Percentiles rank a stretch among this genome's conserved stretches.
These are phyloP conservation scores for Engystomops pustulosus DNA, from an alignment of 2,113 vertebrate genomes.

Conservation along the genomic window DNA sequence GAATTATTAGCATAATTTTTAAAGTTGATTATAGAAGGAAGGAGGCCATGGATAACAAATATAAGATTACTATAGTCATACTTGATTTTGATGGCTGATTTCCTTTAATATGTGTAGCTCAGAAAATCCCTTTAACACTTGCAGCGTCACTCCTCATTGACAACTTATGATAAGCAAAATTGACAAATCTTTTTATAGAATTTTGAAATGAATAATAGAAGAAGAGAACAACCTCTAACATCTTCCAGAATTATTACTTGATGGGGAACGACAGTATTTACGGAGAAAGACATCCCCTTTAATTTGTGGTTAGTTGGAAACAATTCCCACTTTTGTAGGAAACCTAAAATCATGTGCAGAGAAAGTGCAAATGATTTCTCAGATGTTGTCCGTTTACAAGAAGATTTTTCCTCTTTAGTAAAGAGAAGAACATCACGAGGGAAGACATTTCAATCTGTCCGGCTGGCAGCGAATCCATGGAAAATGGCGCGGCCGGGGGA, in stretches of 20 bases:
- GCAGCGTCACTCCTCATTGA: too few relatives aligned
- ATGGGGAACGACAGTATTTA: not conserved
- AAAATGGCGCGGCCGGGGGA: constrained; percentile 43
- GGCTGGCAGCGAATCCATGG: constrained; percentile 28
- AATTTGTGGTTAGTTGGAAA: not conserved
- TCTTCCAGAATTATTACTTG: not conserved
- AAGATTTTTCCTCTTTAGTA: constrained; percentile 4
- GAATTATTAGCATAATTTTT: too few relatives aligned
- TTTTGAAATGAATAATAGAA: not conserved
- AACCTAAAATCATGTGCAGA: constrained; percentile 11
- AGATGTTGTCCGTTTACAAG: constrained; percentile 31
- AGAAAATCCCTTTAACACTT: too few relatives aligned
- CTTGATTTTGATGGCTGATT: too few relatives aligned
- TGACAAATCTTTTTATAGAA: too few relatives aligned
- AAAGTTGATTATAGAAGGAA: too few relatives aligned
- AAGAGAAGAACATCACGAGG: constrained; percentile 23
- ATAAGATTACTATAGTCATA: too few relatives aligned
- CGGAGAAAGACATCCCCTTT: not conserved
- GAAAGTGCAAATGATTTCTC: constrained; percentile 23
- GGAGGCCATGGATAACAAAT: too few relatives aligned
- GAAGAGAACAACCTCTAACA: not conserved
- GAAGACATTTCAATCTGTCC: constrained; percentile 49
- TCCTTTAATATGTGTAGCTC: too few relatives aligned
- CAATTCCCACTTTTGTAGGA: constrained; percentile 9
- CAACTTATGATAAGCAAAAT: too few relatives aligned